Evolutionary conservation across 2,797 vertebrate species (phyloP).

Genomic region (Ceryle rudis): DNA sequence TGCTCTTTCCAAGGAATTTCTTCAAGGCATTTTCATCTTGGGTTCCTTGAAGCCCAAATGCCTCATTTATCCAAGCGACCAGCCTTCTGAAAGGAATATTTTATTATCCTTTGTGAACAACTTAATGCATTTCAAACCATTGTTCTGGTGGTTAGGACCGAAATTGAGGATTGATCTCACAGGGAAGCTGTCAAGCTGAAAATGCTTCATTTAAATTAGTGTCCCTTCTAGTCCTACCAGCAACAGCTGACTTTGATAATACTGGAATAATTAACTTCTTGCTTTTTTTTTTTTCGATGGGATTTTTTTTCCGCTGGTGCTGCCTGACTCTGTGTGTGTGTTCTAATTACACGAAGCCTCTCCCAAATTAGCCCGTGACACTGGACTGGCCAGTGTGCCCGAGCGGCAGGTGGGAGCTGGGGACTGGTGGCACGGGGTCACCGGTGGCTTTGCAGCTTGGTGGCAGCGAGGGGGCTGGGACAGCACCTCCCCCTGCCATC

Average conservation of each 20-base stretch:
- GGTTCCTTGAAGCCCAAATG: constrained; percentile 59
- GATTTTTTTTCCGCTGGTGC: constrained; percentile 36
- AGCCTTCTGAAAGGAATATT: constrained; percentile 49
- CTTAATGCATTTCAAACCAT: constrained; percentile 55
- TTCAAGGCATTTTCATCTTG: constrained; percentile 54
- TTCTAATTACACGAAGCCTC: not conserved
- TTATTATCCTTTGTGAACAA: constrained; percentile 71
- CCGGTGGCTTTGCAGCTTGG: fast-evolving
- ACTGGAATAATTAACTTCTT: constrained; percentile 48
- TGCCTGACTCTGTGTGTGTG: constrained; percentile 36
- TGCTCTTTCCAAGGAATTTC: constrained; percentile 73
- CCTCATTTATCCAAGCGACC: constrained; percentile 15
- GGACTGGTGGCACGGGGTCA: fast-evolving
- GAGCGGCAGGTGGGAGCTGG: fast-evolving
- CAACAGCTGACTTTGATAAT: constrained; percentile 71
- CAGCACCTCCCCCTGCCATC: fast-evolving
- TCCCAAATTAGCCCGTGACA: not conserved
- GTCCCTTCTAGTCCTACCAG: constrained; percentile 55
- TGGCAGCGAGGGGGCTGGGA: fast-evolving
- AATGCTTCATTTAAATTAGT: constrained; percentile 60
- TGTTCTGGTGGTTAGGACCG: constrained; percentile 57
- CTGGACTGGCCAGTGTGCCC: not conserved
- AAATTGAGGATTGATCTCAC: constrained; percentile 62
- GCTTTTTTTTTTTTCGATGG: not conserved
- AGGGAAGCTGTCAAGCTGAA: constrained; percentile 68